phyloP scores from a whole-genome alignment of 2,113 vertebrate genomes.

The Indicator indicator region DNA sequence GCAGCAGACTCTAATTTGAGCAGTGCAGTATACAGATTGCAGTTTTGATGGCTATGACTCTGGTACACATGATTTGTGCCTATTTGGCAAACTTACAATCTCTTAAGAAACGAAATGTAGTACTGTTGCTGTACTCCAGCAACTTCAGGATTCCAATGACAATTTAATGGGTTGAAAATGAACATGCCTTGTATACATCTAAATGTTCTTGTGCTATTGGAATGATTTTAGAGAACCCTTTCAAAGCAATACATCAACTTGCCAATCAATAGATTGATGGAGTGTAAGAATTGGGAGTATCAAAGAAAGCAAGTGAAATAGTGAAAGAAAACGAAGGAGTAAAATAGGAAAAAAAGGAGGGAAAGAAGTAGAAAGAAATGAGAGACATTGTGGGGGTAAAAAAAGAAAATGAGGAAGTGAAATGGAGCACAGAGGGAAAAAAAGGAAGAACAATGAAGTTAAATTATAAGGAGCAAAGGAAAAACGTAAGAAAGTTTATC shows the following conservation, averaged over 20 bases:
- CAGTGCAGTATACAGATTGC: background rate
- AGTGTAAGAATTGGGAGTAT: background rate
- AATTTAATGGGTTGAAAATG: background rate
- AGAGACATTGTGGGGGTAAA: background rate
- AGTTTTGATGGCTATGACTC: background rate
- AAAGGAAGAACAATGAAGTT: background rate
- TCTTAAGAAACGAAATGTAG: background rate
- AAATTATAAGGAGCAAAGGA: background rate
- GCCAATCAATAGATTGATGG: background rate
- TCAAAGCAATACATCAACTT: background rate
- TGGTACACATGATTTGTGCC: background rate
- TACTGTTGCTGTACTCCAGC: background rate
- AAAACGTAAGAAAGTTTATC: background rate
- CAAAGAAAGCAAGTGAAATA: background rate
- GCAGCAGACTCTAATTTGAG: slow-evolving; percentile 44
- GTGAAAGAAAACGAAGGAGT: background rate
- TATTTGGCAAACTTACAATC: background rate
- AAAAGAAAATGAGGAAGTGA: background rate
- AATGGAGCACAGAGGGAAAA: background rate
- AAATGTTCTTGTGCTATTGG: background rate
- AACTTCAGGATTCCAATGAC: background rate
- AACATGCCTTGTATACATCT: background rate
- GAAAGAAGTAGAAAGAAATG: background rate
- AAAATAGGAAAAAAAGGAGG: background rate
- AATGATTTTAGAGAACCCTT: background rate